These are phyloP conservation scores for Saccopteryx leptura DNA, from an alignment of 2,113 vertebrate species.

Conservation along the genomic window DNA sequence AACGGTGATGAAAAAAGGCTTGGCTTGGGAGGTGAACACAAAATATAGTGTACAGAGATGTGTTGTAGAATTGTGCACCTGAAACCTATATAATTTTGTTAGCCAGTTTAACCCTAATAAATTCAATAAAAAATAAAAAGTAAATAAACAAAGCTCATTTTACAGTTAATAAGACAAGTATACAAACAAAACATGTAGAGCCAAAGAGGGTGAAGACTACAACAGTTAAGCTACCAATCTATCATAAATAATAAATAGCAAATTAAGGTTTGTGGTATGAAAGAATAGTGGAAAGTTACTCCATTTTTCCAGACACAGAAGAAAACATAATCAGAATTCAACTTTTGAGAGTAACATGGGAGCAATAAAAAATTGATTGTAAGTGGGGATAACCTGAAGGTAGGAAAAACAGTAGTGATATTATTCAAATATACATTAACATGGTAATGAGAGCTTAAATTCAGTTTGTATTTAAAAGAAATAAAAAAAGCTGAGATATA, in stretches of 20 bases:
- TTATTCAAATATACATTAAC: neutral
- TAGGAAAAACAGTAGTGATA: neutral
- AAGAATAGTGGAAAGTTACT: neutral
- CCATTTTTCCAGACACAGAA: neutral
- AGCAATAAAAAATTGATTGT: neutral
- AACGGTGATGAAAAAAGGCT: no score
- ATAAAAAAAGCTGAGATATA: neutral
- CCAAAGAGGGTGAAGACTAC: neutral
- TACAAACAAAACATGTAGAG: neutral
- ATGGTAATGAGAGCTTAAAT: neutral
- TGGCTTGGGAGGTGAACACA: no score
- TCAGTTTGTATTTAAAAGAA: neutral
- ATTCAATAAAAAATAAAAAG: no score
- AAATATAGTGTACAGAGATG: no score
- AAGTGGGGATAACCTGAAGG: constrained; percentile 26
- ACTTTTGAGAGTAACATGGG: neutral
- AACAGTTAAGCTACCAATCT: neutral
- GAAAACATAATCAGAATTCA: neutral
- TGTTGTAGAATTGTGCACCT: no score
- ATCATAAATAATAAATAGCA: neutral
- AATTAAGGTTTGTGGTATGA: neutral
- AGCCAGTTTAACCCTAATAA: no score
- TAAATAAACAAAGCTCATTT: no score
- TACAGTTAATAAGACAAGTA: no score
- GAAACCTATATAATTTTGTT: no score